These are phyloP conservation scores for Stictonetta naevosa DNA, from an alignment of 2,113 vertebrate genomes.

Conservation along the genomic window DNA sequence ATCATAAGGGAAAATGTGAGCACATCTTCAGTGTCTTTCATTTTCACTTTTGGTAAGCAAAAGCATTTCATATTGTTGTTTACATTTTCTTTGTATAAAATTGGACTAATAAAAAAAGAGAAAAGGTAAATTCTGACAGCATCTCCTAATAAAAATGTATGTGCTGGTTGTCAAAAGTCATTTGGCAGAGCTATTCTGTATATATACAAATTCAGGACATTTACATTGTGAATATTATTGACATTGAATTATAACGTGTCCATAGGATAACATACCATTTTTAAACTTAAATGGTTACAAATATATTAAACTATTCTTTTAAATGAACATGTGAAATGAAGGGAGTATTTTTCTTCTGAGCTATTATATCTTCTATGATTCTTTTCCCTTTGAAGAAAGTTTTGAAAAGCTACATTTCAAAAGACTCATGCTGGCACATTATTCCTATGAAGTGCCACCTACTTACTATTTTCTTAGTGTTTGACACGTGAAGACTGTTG, in stretches of 20 bases:
- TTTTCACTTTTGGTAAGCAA: constrained; percentile 10
- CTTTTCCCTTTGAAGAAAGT: not conserved
- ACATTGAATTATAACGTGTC: not conserved
- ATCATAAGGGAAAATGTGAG: not conserved
- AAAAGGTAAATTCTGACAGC: not conserved
- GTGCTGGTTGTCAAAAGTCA: not conserved
- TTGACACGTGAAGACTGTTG: not conserved
- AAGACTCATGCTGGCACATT: not conserved
- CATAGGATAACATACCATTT: not conserved
- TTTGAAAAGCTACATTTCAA: not conserved
- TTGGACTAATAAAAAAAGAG: not conserved
- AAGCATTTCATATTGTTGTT: not conserved
- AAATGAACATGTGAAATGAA: not conserved
- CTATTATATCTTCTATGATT: not conserved
- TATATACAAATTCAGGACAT: not conserved
- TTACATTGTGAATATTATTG: not conserved
- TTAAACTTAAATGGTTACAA: not conserved
- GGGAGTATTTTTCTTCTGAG: not conserved
- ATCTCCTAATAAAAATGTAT: not conserved
- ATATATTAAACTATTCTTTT: not conserved
- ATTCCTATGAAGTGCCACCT: not conserved
- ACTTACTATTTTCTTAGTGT: not conserved
- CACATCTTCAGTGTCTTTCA: not conserved
- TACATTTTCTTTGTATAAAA: not conserved
- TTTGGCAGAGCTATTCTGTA: not conserved